Base-by-base conservation (phyloP, 2,888 invertebrate species). In the Cheiracanthium punctorium region DNA sequence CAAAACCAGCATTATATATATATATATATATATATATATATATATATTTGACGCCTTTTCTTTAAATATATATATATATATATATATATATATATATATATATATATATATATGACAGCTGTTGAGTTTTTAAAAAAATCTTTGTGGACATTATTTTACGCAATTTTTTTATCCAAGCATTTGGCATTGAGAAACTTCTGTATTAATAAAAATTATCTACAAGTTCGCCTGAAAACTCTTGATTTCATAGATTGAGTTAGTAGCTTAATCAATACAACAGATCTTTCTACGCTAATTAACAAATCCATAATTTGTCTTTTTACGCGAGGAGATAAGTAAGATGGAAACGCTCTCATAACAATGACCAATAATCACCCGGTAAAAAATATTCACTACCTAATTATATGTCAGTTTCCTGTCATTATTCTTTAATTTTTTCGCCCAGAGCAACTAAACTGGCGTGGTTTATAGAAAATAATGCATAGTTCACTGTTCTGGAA, bases 251-350 rank as follows among this genome's bases (percentile, higher is more conserved):
- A 76, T 75, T 82, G 76, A 82, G 75, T 82, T 76, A 82, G 75
- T 76, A 8, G 30, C 69, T 71, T 82, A 82, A 76, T 82, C 82
- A 82, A 82, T 82, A 77, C 65, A 71, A 82, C 76, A 76, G 71
- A 82, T 82, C 82, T 77, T 82, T 82, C 76, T 77, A 71, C 82
- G 72, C 82, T 82, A 82, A 82, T 77, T 82, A 76, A 43, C 76
- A 76, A 77, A 82, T 77, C 82, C 76, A 77, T 82, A 77, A 77
- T 76, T 82, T 77, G 76, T 77, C 58, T 65, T 72, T 77, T 77
- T 76, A 76, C 58, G 48, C 64, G 43, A 64, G 70, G 48, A 77
- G 76, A 58, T n/a, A n/a, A 77, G 71, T 58, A 77, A 77, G 71
- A 76, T 72, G 72, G 72, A 71, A 58, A 41, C 77, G 48, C 32